These are phyloP conservation scores for Tangara arthus DNA, from an alignment of 2,797 vertebrate genomes.

Conservation along the genomic window DNA sequence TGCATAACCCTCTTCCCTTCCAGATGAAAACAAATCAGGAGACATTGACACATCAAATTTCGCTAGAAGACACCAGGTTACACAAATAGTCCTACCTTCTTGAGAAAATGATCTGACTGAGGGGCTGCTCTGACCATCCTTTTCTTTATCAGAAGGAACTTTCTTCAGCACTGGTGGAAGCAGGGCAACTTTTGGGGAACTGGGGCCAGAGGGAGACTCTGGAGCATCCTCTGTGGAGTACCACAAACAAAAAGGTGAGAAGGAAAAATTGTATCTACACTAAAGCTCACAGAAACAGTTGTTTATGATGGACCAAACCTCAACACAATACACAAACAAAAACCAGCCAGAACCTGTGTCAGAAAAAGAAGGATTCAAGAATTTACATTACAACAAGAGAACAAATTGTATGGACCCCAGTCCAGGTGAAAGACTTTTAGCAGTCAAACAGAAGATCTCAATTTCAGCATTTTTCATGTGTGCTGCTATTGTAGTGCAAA, in stretches of 20 bases:
- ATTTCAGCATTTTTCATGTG: background rate
- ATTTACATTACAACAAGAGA: background rate
- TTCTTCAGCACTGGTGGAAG: conserved; percentile 84
- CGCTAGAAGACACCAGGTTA: background rate
- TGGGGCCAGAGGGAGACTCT: conserved; percentile 79
- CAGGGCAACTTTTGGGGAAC: conserved; percentile 78
- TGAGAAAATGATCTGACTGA: conserved; percentile 80
- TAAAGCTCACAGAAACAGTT: background rate
- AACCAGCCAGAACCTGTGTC: background rate
- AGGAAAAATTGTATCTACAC: background rate
- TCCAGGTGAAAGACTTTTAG: background rate
- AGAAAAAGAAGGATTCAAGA: background rate
- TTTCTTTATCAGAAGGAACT: conserved; percentile 85
- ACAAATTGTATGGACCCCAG: background rate
- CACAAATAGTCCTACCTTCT: conserved; percentile 82
- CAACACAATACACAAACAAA: background rate
- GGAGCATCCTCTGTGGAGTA: conserved; percentile 82
- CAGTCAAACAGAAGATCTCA: background rate
- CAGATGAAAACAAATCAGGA: background rate
- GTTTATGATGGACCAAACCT: background rate
- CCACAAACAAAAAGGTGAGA: background rate
- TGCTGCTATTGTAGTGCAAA: background rate
- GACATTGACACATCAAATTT: background rate
- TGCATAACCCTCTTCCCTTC: background rate
- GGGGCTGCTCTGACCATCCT: conserved; percentile 81